phyloP scores from a whole-genome alignment of 2,797 vertebrate species.

The Pempheris klunzingeri region DNA sequence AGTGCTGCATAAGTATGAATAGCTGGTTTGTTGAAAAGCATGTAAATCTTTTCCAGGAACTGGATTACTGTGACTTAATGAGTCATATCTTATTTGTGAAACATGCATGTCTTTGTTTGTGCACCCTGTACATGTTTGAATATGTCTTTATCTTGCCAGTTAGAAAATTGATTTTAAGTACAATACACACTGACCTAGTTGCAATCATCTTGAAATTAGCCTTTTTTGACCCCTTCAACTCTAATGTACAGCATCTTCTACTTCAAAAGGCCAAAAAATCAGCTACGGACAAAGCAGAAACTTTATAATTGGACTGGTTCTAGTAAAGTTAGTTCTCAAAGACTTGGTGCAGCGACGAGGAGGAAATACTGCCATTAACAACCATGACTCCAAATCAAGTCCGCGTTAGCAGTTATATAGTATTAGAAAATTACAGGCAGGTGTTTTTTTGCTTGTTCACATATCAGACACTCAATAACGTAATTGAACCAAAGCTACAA shows the following conservation, averaged over 20 bases:
- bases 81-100: background rate
- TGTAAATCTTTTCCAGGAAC: background rate
- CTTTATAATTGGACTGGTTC: background rate
- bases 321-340: background rate
- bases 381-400: background rate
- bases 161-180: background rate
- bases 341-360: background rate
- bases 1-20: background rate
- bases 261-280: background rate
- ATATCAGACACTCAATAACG: background rate
- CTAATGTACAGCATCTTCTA: background rate
- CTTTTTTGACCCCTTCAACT: background rate
- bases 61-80: background rate
- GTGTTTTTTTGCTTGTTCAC: too few relatives aligned
- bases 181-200: background rate
- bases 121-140: background rate
- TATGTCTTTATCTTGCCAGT: background rate
- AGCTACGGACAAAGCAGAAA: background rate
- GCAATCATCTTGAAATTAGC: background rate
- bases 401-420: too few relatives aligned
- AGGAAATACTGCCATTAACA: background rate
- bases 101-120: conserved; percentile 8
- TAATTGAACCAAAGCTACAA: background rate
- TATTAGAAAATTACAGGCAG: too few relatives aligned
- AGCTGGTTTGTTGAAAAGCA: background rate